These are phyloP conservation scores for Eurois occulta DNA, from an alignment of 2,888 invertebrate species.

Conservation along the genomic window DNA sequence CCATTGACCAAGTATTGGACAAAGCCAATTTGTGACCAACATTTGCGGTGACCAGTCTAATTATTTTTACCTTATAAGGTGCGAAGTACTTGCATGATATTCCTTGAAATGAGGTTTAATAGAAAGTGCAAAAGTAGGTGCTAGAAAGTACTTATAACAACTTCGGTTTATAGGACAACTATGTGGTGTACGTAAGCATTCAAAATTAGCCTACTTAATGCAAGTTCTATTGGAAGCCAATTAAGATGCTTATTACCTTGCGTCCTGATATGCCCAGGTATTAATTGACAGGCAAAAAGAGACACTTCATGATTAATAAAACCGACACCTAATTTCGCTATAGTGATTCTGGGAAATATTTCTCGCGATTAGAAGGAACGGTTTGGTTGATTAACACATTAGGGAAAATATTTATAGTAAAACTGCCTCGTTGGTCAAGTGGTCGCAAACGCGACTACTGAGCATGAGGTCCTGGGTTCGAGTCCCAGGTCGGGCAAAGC, in stretches of 20 bases:
- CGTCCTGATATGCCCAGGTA: neutral
- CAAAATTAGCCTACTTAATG: slow-evolving; percentile 51
- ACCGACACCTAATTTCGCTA: neutral
- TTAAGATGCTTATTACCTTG: slow-evolving; percentile 21
- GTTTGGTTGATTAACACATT: neutral
- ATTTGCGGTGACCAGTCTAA: slow-evolving; percentile 54
- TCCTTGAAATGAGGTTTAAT: slow-evolving; percentile 29
- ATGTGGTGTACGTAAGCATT: slow-evolving; percentile 32
- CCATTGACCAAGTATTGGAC: slow-evolving; percentile 12
- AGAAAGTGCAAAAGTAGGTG: slow-evolving; percentile 56
- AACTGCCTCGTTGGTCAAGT: neutral
- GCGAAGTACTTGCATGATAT: slow-evolving; percentile 21
- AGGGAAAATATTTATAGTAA: neutral
- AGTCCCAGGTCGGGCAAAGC: neutral
- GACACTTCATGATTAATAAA: neutral
- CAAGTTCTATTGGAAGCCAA: slow-evolving; percentile 39
- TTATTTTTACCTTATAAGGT: slow-evolving; percentile 33
- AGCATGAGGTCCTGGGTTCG: neutral
- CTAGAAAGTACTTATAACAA: slow-evolving; percentile 55
- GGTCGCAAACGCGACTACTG: neutral
- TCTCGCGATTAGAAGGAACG: neutral
- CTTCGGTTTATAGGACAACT: slow-evolving; percentile 25
- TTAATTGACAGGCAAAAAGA: slow-evolving; percentile 19
- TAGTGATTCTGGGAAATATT: neutral
- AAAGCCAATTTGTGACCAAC: slow-evolving; percentile 46